phyloP scores from a whole-genome alignment of 2,888 invertebrate species.

The Galerucella nymphaeae region DNA sequence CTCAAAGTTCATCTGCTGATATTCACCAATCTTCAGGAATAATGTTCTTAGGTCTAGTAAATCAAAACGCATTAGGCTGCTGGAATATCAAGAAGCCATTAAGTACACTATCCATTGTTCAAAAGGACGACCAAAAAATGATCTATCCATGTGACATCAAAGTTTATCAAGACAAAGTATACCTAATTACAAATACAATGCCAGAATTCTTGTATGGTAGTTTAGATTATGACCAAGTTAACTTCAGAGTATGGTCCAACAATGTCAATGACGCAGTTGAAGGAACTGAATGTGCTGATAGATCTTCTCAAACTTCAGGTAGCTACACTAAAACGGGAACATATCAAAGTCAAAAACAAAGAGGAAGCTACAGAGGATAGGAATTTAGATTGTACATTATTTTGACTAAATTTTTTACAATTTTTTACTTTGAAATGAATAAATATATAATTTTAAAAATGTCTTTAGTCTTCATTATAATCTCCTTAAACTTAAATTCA shows the following conservation, averaged over 20 bases:
- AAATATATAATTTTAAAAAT: no score
- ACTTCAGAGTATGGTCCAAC: slow-evolving; percentile 73
- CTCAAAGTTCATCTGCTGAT: slow-evolving; percentile 78
- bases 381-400: background rate
- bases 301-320: background rate
- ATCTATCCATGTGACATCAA: slow-evolving; percentile 79
- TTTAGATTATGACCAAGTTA: slow-evolving; percentile 70
- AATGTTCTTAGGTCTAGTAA: slow-evolving; percentile 78
- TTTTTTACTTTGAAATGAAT: no score
- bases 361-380: background rate
- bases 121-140: slow-evolving; percentile 70
- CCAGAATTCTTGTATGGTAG: slow-evolving; percentile 74
- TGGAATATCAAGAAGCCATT: slow-evolving; percentile 72
- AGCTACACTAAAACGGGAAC: background rate
- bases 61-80: slow-evolving; percentile 78
- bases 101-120: slow-evolving; percentile 70
- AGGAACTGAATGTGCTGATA: slow-evolving; percentile 62
- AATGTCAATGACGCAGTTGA: slow-evolving; percentile 61
- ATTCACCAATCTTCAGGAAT: slow-evolving; percentile 72
- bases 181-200: slow-evolving; percentile 76
- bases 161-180: slow-evolving; percentile 72
- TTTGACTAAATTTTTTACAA: background rate
- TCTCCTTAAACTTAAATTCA: no score
- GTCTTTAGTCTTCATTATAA: no score
- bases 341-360: background rate